Percentiles rank a stretch among this genome's conserved stretches.
Evolutionary conservation across 2,797 vertebrate species (phyloP).

Genomic region (Channallabes apus): DNA sequence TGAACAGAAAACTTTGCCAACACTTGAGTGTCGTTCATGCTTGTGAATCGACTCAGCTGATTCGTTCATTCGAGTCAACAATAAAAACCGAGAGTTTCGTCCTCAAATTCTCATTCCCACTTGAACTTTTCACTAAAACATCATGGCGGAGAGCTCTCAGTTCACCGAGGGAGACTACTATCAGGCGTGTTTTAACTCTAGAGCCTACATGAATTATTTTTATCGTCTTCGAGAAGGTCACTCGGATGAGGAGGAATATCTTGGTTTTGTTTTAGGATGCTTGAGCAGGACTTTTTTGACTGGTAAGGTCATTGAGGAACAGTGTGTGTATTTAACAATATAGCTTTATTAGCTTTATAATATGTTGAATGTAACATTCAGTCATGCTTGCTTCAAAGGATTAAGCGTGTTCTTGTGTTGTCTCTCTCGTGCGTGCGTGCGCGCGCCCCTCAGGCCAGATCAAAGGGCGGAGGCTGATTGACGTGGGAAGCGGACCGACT

Average conservation of each 20-base stretch:
- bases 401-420: not conserved
- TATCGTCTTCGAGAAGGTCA: constrained; percentile 39
- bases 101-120: not conserved
- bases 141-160: not conserved
- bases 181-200: constrained; percentile 44
- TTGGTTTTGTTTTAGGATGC: constrained; percentile 33
- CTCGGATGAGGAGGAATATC: constrained; percentile 8
- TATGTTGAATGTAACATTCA: not conserved
- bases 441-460: constrained; percentile 16
- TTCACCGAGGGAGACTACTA: constrained; percentile 51
- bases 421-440: not conserved
- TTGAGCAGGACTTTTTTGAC: constrained; percentile 40
- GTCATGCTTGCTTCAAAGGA: not conserved
- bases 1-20: not conserved
- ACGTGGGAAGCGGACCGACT: constrained; percentile 48
- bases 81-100: not conserved
- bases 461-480: constrained; percentile 41
- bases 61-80: not conserved
- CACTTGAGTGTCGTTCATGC: not conserved
- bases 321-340: not conserved
- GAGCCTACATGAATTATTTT: constrained; percentile 26
- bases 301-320: constrained; percentile 12
- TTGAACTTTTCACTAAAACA: not conserved
- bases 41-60: not conserved
- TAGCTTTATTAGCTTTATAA: not conserved